These are phyloP conservation scores for Drosophila mojavensis DNA, from an alignment of 1,140 invertebrate genomes.

Conservation along the genomic window DNA sequence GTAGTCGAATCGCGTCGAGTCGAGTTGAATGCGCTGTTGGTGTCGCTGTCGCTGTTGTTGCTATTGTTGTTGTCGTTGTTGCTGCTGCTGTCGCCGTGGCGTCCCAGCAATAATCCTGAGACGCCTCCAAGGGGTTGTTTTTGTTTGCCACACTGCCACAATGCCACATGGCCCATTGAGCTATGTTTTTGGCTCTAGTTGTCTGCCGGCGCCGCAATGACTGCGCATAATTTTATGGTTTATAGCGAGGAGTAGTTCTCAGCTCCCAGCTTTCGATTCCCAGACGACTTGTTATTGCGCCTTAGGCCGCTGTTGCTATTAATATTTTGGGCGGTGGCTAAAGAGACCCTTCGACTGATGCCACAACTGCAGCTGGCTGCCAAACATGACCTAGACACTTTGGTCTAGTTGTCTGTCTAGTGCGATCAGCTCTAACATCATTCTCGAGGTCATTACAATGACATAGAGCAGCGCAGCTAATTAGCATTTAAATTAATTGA, in stretches of 20 bases:
- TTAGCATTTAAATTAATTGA: constrained; percentile 38
- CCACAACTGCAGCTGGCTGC: constrained; percentile 34
- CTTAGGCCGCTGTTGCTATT: constrained; percentile 55
- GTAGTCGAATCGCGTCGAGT: constrained; percentile 27
- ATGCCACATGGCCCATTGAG: constrained; percentile 25
- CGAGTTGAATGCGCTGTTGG: constrained; percentile 63
- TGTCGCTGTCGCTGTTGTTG: constrained; percentile 21
- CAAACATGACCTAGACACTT: constrained; percentile 72
- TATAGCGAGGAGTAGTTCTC: constrained; percentile 35
- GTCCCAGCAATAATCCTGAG: constrained; percentile 44
- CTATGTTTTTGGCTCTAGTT: constrained; percentile 19
- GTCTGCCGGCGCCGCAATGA: constrained; percentile 67
- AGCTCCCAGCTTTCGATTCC: constrained; percentile 18
- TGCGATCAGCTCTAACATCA: constrained; percentile 26
- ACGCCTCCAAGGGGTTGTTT: constrained; percentile 74
- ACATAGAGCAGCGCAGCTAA: constrained; percentile 4
- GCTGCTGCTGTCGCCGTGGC: constrained; percentile 30
- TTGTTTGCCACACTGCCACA: constrained; percentile 43
- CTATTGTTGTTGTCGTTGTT: constrained; percentile 1
- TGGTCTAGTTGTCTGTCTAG: constrained; percentile 44
- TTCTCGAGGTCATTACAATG: constrained; percentile 43
- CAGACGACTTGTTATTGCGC: constrained; percentile 29
- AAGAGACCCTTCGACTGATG: background rate
- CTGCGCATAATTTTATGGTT: constrained; percentile 78
- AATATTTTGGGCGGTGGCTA: constrained; percentile 29